Evolutionary conservation across 2,113 vertebrate genomes (phyloP).

Genomic region (Rhinichthys klamathensis): DNA sequence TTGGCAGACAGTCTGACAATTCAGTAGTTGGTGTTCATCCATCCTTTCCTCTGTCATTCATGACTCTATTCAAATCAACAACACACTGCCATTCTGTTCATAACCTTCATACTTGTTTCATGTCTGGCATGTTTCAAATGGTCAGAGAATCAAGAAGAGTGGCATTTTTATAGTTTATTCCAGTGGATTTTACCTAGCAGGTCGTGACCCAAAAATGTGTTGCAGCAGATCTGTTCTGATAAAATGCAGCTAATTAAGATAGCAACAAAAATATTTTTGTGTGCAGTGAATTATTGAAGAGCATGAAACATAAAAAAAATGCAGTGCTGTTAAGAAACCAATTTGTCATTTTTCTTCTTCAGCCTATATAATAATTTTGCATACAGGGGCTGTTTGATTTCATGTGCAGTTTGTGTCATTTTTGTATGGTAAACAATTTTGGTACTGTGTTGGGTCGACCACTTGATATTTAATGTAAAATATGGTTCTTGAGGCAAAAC

Average conservation of each 20-base stretch:
- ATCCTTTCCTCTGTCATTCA: not conserved
- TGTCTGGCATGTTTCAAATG: not conserved
- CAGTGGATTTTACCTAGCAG: not conserved
- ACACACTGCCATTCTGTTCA: slow-evolving; percentile 5
- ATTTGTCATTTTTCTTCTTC: not conserved
- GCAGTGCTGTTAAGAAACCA: not conserved
- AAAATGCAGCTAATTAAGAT: slow-evolving; percentile 8
- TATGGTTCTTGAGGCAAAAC: not conserved
- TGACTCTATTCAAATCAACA: not conserved
- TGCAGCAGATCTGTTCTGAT: slow-evolving; percentile 3
- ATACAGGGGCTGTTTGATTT: not conserved
- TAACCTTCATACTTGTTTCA: slow-evolving; percentile 9
- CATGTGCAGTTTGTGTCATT: not conserved
- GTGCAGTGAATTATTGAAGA: not conserved
- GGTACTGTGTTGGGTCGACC: not conserved
- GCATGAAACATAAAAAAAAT: not conserved
- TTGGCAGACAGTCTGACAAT: slow-evolving; percentile 28
- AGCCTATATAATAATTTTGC: not conserved
- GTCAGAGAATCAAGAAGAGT: not conserved
- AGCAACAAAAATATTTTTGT: not conserved
- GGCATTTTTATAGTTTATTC: not conserved
- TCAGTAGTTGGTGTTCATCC: not conserved
- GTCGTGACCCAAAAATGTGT: not conserved
- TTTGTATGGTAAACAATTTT: not conserved
- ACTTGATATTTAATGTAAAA: not conserved